phyloP scores from a whole-genome alignment of 53 echinoderm and acorn worm species.

The Stichopus horrens region DNA sequence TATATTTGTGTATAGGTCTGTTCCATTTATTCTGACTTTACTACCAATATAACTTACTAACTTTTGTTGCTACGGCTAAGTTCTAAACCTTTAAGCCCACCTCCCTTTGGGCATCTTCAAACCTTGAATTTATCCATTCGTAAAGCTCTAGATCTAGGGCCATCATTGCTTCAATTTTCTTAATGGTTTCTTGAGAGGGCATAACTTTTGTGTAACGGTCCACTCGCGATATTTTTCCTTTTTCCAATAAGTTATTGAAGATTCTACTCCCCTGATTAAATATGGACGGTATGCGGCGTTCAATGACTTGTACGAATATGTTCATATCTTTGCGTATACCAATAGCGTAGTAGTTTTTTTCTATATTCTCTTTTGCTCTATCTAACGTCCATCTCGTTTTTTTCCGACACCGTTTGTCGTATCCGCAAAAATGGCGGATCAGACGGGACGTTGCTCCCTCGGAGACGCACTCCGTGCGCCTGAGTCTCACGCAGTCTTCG shows the following conservation, averaged over 20 bases:
- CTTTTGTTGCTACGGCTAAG: no score
- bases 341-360: conserved; percentile 12
- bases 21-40: no score
- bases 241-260: neutral
- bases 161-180: neutral
- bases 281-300: conserved; percentile 13
- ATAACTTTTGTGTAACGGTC: conserved; percentile 16
- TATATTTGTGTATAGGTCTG: no score
- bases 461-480: conserved; percentile 31
- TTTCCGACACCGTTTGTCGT: conserved; percentile 5
- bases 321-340: neutral
- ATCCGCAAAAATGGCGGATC: conserved; percentile 32
- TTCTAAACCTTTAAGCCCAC: neutral
- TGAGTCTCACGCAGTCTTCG: conserved; percentile 29
- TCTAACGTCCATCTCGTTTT: conserved; percentile 30
- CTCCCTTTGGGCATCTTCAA: conserved; percentile 15
- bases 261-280: conserved; percentile 14
- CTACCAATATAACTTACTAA: no score
- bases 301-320: conserved; percentile 28
- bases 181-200: conserved; percentile 5
- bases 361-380: conserved; percentile 29
- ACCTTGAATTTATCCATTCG: conserved; percentile 36
- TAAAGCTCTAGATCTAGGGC: conserved; percentile 25
- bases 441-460: neutral
- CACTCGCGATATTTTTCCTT: neutral